phyloP scores from a whole-genome alignment of 37 sponge, comb jelly and placozoan genomes.

The Dysidea cf. avara region DNA sequence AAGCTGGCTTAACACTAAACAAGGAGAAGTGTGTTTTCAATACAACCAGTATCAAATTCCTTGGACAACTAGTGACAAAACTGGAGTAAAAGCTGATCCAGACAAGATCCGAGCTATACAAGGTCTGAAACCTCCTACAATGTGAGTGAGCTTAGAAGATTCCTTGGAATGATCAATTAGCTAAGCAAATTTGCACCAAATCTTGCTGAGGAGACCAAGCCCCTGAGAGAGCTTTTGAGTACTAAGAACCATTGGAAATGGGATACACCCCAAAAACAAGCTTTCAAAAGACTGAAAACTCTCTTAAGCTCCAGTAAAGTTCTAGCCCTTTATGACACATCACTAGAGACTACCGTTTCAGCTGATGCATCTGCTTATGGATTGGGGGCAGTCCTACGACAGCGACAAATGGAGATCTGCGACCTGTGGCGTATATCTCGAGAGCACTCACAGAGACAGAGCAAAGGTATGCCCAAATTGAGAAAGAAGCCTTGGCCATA shows the following conservation, averaged over 20 bases:
- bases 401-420: constrained; percentile 12
- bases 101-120: constrained; percentile 16
- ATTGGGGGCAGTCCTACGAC: not conserved
- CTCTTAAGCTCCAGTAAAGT: not conserved
- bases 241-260: constrained; percentile 16
- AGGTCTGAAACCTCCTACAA: not conserved
- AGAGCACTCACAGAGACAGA: constrained; percentile 10
- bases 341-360: not conserved
- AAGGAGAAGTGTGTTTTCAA: no score
- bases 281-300: constrained; percentile 5
- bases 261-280: constrained; percentile 3
- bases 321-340: constrained; percentile 15
- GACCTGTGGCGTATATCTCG: constrained; percentile 11
- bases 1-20: constrained; percentile 26
- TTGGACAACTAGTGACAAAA: constrained; percentile 29
- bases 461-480: no score
- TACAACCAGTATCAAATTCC: constrained; percentile 8
- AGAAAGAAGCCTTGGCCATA: no score
- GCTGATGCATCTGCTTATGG: not conserved
- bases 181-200: constrained; percentile 14
- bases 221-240: constrained; percentile 16
- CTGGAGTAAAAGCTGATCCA: constrained; percentile 13
- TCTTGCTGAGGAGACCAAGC: constrained; percentile 13
- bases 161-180: constrained; percentile 38
- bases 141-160: constrained; percentile 19